These are phyloP conservation scores for Euclidia mi DNA, from an alignment of 2,888 invertebrate species.

Conservation along the genomic window DNA sequence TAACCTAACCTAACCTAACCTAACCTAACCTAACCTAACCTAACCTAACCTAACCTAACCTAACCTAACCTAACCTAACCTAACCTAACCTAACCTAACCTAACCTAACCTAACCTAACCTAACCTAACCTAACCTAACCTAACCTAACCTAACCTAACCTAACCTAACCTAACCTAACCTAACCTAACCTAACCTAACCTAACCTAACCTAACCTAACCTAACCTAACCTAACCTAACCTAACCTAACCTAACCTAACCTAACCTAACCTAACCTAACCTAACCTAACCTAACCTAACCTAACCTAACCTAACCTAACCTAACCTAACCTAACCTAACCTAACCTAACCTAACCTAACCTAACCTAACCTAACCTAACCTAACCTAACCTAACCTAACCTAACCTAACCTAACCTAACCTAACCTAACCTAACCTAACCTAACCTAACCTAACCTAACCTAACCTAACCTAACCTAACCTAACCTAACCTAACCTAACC, in stretches of 20 bases:
- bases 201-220: slow-evolving; percentile 7
- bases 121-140: slow-evolving; percentile 24
- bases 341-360: not conserved
- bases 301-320: not conserved
- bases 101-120: slow-evolving; percentile 27
- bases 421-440: not conserved
- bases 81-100: slow-evolving; percentile 27
- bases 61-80: slow-evolving; percentile 33
- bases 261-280: not conserved
- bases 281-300: not conserved
- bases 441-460: not conserved
- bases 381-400: not conserved
- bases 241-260: slow-evolving; percentile 15
- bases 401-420: not conserved
- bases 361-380: not conserved
- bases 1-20: slow-evolving; percentile 22
- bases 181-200: slow-evolving; percentile 7
- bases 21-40: slow-evolving; percentile 24
- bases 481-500: slow-evolving; percentile 21
- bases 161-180: slow-evolving; percentile 4
- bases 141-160: slow-evolving; percentile 12
- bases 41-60: slow-evolving; percentile 28
- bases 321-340: not conserved
- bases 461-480: slow-evolving; percentile 18
- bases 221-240: slow-evolving; percentile 11